A percentile compares a stretch with the other conserved stretches of the same genome.
Evolutionary conservation across 2,888 invertebrate genomes (phyloP).

Genomic region (Tetragnatha montana): DNA sequence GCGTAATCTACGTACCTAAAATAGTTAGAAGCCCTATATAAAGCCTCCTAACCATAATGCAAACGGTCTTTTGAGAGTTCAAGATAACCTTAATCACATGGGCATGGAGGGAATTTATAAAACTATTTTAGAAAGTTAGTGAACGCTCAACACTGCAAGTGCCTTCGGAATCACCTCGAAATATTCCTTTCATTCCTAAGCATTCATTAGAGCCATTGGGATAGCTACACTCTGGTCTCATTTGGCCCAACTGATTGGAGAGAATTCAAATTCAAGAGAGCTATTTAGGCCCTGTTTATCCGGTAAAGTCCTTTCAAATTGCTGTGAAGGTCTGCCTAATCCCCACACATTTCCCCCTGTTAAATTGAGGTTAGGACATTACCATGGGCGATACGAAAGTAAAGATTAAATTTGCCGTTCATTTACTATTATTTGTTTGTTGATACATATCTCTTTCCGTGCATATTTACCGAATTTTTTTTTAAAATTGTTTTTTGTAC

Average conservation of each 20-base stretch:
- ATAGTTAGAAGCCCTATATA: not conserved
- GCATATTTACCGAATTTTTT: no score
- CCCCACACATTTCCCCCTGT: not conserved
- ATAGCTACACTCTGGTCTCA: not conserved
- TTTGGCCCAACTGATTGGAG: not conserved
- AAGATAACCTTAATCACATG: not conserved
- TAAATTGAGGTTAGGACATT: not conserved
- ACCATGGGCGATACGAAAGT: not conserved
- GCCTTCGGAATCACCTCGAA: not conserved
- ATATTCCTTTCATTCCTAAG: not conserved
- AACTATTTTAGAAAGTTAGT: not conserved
- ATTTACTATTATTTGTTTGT: no score
- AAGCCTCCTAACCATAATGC: not conserved
- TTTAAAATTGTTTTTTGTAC: no score
- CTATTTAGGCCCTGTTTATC: not conserved
- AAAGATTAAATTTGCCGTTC: not conserved
- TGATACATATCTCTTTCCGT: no score
- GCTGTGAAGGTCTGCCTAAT: not conserved
- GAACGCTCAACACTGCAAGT: not conserved
- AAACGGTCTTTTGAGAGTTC: not conserved
- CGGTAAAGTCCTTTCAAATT: not conserved
- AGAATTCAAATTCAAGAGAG: not conserved
- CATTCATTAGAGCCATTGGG: not conserved
- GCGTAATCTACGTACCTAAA: not conserved
- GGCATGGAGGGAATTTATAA: not conserved